Percentiles rank a stretch among this genome's conserved stretches.
These are phyloP conservation scores for Caenorhabditis sp. DNA, from an alignment of 2,888 invertebrate genomes.

Conservation along the genomic window DNA sequence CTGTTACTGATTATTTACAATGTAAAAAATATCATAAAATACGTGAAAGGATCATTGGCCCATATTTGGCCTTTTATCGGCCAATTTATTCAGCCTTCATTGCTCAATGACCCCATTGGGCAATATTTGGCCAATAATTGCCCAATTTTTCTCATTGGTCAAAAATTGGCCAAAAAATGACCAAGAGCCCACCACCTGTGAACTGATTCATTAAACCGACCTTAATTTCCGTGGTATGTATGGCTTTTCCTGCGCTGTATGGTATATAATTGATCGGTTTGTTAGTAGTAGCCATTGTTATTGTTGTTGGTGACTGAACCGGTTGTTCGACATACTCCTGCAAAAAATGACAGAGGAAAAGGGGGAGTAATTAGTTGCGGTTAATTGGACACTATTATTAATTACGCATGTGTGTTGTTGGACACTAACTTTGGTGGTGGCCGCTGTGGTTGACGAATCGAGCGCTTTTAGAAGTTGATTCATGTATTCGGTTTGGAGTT, in stretches of 20 bases:
- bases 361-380: not conserved
- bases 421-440: not conserved
- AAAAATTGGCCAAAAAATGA: too few species aligned
- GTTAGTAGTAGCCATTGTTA: not conserved
- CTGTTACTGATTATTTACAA: too few species aligned
- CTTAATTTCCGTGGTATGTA: not conserved
- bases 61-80: too few species aligned
- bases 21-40: too few species aligned
- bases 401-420: not conserved
- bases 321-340: not conserved
- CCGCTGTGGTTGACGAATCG: constrained; percentile 2
- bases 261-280: not conserved
- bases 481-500: not conserved
- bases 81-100: too few species aligned
- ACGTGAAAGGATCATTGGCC: too few species aligned
- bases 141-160: too few species aligned
- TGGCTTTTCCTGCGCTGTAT: not conserved
- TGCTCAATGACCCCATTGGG: too few species aligned
- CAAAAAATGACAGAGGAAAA: not conserved
- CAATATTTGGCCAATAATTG: too few species aligned
- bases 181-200: too few species aligned
- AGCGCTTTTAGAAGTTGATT: constrained; percentile 4
- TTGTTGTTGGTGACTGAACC: not conserved
- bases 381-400: constrained; percentile 1
- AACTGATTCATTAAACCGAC: not conserved